A percentile compares a stretch with the other conserved stretches of the same genome.
phyloP scores from a whole-genome alignment of 2,113 vertebrate species.

The Illadopsis cleaveri region DNA sequence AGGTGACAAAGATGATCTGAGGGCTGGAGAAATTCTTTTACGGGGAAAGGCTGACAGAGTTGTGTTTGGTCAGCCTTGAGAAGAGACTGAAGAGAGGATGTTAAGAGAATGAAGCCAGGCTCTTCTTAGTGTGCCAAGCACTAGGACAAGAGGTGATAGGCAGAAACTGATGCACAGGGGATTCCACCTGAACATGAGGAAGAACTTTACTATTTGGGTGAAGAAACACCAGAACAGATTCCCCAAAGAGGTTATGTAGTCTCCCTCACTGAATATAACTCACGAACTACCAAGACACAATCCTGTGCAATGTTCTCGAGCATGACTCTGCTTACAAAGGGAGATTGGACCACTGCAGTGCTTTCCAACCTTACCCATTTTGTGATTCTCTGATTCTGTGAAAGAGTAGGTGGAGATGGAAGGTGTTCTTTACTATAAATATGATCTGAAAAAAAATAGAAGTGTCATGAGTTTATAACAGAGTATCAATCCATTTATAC shows the following conservation, averaged over 20 bases:
- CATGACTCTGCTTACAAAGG: neutral
- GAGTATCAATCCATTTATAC: neutral
- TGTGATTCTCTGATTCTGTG: neutral
- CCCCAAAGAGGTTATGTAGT: neutral
- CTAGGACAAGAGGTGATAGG: neutral
- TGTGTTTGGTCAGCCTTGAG: neutral
- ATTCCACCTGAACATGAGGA: neutral
- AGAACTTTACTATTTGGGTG: rapidly evolving
- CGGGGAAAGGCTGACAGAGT: neutral
- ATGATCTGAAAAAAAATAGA: neutral
- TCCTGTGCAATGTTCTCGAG: rapidly evolving
- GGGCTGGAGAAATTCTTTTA: neutral
- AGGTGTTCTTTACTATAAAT: neutral
- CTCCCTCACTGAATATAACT: neutral
- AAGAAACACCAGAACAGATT: too few relatives aligned
- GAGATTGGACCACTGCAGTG: too few relatives aligned
- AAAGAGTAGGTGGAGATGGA: neutral
- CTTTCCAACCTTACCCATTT: neutral
- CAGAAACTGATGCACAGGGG: neutral
- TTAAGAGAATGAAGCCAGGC: neutral
- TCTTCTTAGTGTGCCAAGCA: neutral
- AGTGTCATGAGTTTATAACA: neutral
- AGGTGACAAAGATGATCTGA: neutral
- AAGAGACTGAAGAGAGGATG: neutral
- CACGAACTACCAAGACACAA: neutral